Evolutionary conservation across 2,797 vertebrate genomes (phyloP), one percentile per base, ranked within the genome.

Genomic region (Chelon auratus): DNA sequence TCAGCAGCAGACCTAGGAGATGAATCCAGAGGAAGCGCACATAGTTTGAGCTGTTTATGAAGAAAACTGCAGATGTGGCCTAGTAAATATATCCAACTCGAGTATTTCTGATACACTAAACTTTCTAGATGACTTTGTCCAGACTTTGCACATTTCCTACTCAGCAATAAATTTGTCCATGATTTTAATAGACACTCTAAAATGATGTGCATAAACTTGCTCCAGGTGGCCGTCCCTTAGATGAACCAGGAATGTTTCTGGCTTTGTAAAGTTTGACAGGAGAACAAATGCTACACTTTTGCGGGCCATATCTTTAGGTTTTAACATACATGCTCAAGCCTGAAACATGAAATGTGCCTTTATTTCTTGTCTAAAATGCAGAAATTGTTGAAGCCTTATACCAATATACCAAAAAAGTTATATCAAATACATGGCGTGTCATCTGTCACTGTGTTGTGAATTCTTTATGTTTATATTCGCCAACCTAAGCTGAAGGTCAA

Each of bases 101-200:
- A 68, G 78, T 65, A 10, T 72, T 73, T 77, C 40, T 82, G 37
- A 71, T 63, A 63, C 81, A 75, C 75, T 18, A 64, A 15, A 50
- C 20, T 78, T 48, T 78, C 56, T 83, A 84, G 79, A 86, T 87
- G 85, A 92, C 70, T 87, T 81, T 85, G 62, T 90, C 85, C 87
- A 88, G 84, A 87, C 71, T 70, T 26, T 18, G 48, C 67, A 55
- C 59, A 56, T 78, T 85, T 92, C 91, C 85, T 86, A 74, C 78
- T 48, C 20, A 67, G 80, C 14, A 6, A 84, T 89, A 89, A 91
- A 91, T 82, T 80, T 86, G 76, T 45, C 85, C 37, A 20, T 66
- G 56, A 75, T 82, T 87, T 84, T 74, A 85, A 89, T 84, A 89
- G 68, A 88, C 71, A 62, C n/a, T 54, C n/a, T 68, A 64, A 77